Evolutionary conservation across 2,888 invertebrate species (phyloP).

Genomic region (Subacronicta megacephala): DNA sequence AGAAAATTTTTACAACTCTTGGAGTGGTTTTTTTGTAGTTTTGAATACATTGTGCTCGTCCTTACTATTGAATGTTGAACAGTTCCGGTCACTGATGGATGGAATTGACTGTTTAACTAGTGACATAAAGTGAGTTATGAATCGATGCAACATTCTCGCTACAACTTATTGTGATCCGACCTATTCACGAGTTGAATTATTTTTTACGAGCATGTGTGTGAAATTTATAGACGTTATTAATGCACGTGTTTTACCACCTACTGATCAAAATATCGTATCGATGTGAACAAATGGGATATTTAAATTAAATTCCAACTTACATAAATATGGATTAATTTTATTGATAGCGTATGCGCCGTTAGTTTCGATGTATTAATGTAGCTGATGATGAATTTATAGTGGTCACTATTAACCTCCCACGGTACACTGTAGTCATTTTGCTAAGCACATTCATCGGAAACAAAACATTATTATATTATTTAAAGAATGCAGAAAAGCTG

Average conservation of each 20-base stretch:
- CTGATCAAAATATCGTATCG: slow-evolving; percentile 15
- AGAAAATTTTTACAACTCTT: slow-evolving; percentile 75
- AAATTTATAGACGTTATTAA: slow-evolving; percentile 5
- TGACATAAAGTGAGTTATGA: slow-evolving; percentile 49
- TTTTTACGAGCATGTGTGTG: slow-evolving; percentile 10
- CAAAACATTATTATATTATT: slow-evolving; percentile 41
- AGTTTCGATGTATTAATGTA: slow-evolving; percentile 9
- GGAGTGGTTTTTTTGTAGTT: slow-evolving; percentile 73
- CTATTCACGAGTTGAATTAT: slow-evolving; percentile 1
- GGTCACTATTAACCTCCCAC: slow-evolving; percentile 27
- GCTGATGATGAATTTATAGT: slow-evolving; percentile 7
- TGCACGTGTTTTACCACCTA: slow-evolving; percentile 21
- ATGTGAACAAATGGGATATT: slow-evolving; percentile 25
- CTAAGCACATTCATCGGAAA: slow-evolving; percentile 27
- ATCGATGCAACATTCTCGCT: slow-evolving; percentile 52
- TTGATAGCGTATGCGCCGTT: slow-evolving; percentile 9
- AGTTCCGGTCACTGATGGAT: slow-evolving; percentile 83
- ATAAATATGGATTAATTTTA: slow-evolving; percentile 20
- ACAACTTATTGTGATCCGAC: slow-evolving; percentile 18
- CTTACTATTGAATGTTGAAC: slow-evolving; percentile 70
- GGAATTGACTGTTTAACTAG: slow-evolving; percentile 72
- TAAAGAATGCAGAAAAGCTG: slow-evolving; percentile 43
- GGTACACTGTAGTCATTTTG: slow-evolving; percentile 30
- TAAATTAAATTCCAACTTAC: slow-evolving; percentile 25
- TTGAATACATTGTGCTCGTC: slow-evolving; percentile 68